Base-by-base conservation (phyloP, 2,113 vertebrate genomes). In the Misgurnus anguillicaudatus region DNA sequence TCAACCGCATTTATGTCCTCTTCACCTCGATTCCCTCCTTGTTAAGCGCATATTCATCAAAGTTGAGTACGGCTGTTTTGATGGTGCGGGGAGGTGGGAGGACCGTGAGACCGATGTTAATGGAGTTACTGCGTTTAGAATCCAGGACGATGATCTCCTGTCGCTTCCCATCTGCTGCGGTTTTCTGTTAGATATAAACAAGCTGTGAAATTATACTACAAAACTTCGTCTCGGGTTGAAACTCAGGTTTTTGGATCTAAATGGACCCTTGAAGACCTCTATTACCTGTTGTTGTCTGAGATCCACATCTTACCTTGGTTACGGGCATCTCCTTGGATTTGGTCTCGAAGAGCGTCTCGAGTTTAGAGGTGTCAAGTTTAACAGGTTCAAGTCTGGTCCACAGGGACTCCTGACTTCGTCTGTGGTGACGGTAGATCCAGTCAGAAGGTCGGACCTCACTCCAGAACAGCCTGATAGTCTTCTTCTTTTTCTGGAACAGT, bases 21-120 rank as follows among this genome's bases (percentile, higher is more conserved):
- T 17, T 57, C 89, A 98, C 97, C 95, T 99, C 97, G 41, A 98
- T 98, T 86, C 97, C 97, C 92, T 98, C 97, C 89, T 99, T 99
- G 92, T 97, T 98, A 87, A 99, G 94, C 31, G 97, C 97, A 55
- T 99, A 99, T 88, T 99, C 97, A 0, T 99, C 97, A 17, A 99
- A 98, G 91, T 98, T 99, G 63, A 99, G 91, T 86, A 99, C 98
- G 87, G 97, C 97, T 3, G 95, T 95, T 90, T 98, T 99, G 90
- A 99, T 99, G 0, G 97, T 99, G 81, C 96, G 95, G 3, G 97
- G 96, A 8, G 96, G 97, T 6, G 97, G 97, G 62, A 99, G 90
- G 7, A 98, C 96, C 0, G 97, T 99, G 89, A 99, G 90, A 0
- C 97, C 97, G 39, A 99, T 99, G 92, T 99, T 99, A 83, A 99